Base-by-base conservation (phyloP, 1,140 invertebrate species). In the Drosophila seguyi region DNA sequence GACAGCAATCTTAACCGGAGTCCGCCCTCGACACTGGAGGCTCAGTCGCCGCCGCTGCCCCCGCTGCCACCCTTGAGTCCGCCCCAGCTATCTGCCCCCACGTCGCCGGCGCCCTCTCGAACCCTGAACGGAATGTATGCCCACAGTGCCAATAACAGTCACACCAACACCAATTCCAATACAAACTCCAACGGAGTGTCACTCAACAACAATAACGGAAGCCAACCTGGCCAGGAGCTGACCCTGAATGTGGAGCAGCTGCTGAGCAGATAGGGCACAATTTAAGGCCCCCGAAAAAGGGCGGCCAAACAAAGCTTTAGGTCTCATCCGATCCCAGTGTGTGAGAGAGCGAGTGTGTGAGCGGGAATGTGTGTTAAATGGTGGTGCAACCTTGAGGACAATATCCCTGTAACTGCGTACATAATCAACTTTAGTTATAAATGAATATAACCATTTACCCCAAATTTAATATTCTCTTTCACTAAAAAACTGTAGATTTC, bases 1-100 rank as follows among this genome's bases (percentile, higher is more conserved):
- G 92, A 93, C 39, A 92, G 90, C 38, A 92, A 90, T 59, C 71
- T 93, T 4, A 93, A 92, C 75, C 90, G 91, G 22, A 93, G 92
- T 66, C 92, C 92, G 36, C 90, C 92, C 13, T 86, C 87, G 4
- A 91, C 83, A 8, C 56, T 91, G 44, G 90, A 91, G 55, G 91
- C 81, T 6, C 87, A 91, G 68, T 81, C 91, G 34, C 90, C 91
- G 25, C 78, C 90, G n/a, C 27, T 63, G 59, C 55, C 38, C 18
- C 34, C 31, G 22, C 25, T 67, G 57, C 47, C 45, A n/a, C 57
- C 41, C 27, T 34, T 90, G 1, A 87, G 75, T 68, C 87, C 77
- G 18, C 87, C 73, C 18, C 47, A 79, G 75, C 55, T 91, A 20
- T 92, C 91, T 14, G 91, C 91, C 2, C 91, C 91, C 8, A 88